Base-by-base conservation (phyloP, 2,113 vertebrate species). In the Amia ocellicauda region DNA sequence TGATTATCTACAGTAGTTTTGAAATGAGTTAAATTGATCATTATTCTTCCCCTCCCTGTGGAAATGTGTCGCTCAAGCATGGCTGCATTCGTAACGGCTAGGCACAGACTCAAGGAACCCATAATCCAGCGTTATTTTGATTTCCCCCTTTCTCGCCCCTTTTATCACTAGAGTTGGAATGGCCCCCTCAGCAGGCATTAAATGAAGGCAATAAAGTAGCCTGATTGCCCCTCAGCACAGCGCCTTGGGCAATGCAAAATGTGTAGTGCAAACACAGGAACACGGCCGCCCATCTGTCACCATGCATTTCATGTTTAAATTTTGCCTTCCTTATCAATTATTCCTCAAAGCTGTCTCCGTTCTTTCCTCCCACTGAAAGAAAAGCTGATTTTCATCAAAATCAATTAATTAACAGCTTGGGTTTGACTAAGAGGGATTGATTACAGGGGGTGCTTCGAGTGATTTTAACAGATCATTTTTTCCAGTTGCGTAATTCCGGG, bases 271-370 rank as follows among this genome's bases (percentile, higher is more conserved):
- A 72, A 55, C 54, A 58, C 8, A 57, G 4, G 67, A 54, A 64
- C 40, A 45, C 61, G 57, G 20, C 58, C 62, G 53, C 67, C 69
- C 66, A 63, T 74, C 70, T 68, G 76, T 76, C 68, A 72, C 67
- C 31, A 65, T 63, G 47, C 24, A 52, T 69, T 76, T 68, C 57
- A 62, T 53, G 53, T 74, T 71, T 58, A 69, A 72, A 73, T 69
- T 63, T 42, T 31, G 22, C 31, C 7, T n/a, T 49, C 62, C 61
- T 69, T 53, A 66, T 71, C 60, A 69, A 50, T 67, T 74, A 68
- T 71, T 67, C 58, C 20, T 41, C 29, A 29, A 42, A 61, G 55
- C 58, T 58, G n/a, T 31, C 47, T 41, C 56, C 28, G 20, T 59
- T 58, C 64, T 14, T 57, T 52, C 50, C 55, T 67, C 10, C 53